phyloP scores from a whole-genome alignment of 2,113 vertebrate species.

The Orthonyx spaldingii region DNA sequence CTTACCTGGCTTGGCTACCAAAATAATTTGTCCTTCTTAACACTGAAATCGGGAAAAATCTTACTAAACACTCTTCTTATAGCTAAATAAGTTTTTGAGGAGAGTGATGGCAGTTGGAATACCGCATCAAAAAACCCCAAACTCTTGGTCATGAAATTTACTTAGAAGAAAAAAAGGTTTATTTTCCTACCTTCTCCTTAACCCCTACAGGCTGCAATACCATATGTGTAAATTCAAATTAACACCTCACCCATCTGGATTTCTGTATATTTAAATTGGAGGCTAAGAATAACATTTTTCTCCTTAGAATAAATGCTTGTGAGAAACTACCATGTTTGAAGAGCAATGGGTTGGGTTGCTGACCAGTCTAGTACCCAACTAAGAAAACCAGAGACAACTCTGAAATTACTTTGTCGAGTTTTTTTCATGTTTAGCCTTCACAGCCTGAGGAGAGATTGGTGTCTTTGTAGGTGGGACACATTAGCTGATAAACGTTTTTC shows the following conservation, averaged over 20 bases:
- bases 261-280: neutral
- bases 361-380: neutral
- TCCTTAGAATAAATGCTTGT: neutral
- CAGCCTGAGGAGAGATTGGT: fast-evolving
- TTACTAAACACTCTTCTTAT: neutral
- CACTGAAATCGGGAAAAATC: neutral
- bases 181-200: neutral
- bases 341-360: neutral
- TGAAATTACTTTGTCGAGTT: neutral
- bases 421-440: neutral
- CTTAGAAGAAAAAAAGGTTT: neutral
- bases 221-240: neutral
- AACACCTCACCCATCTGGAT: conserved; percentile 6
- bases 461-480: neutral
- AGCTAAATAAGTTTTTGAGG: neutral
- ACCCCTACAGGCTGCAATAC: neutral
- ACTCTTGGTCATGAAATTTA: neutral
- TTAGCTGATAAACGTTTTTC: neutral
- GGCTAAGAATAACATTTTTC: neutral
- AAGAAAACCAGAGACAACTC: neutral
- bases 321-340: neutral
- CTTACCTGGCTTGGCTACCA: neutral
- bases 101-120: neutral
- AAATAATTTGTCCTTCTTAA: neutral
- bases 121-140: neutral